A percentile compares a stretch with the other conserved stretches of the same genome.
phyloP scores from a whole-genome alignment of 2,113 vertebrate genomes.

The Lipophrys pholis region DNA sequence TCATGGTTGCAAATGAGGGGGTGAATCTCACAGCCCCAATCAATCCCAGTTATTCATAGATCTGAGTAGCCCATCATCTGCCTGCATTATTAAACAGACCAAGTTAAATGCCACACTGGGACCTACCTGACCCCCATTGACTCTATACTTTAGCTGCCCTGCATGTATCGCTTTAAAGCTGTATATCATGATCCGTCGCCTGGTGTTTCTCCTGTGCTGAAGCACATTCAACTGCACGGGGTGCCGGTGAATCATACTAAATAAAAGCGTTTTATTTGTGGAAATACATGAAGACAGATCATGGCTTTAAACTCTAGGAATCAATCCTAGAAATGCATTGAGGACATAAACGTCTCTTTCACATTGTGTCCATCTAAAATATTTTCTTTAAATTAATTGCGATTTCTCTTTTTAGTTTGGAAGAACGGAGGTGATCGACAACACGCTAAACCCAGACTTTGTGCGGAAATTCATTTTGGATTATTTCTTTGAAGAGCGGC shows the following conservation, averaged over 20 bases:
- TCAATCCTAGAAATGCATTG: too few species aligned
- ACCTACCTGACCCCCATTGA: slow-evolving; percentile 59
- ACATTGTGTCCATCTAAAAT: too few species aligned
- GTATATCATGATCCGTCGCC: slow-evolving; percentile 33
- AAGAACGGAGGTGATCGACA: slow-evolving; percentile 98
- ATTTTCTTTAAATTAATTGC: too few species aligned
- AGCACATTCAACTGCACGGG: neutral
- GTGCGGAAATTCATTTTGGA: slow-evolving; percentile 98
- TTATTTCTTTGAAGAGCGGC: slow-evolving; percentile 98
- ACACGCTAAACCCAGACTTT: slow-evolving; percentile 98
- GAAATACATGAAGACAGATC: neutral
- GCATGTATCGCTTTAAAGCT: slow-evolving; percentile 55
- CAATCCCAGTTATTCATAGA: slow-evolving; percentile 56
- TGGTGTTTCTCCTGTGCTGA: neutral
- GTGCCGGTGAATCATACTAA: neutral
- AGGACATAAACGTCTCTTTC: too few species aligned
- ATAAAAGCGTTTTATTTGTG: neutral
- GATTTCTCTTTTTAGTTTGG: slow-evolving; percentile 86
- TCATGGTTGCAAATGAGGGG: slow-evolving; percentile 68
- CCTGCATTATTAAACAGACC: slow-evolving; percentile 52
- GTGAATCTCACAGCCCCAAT: slow-evolving; percentile 42
- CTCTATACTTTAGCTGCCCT: slow-evolving; percentile 43
- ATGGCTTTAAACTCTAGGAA: neutral
- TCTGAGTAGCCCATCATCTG: slow-evolving; percentile 48
- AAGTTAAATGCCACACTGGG: slow-evolving; percentile 63